Conservation (phyloP, 37 sponge, comb jelly and placozoan genomes). For the Beroe forskalii region DNA sequence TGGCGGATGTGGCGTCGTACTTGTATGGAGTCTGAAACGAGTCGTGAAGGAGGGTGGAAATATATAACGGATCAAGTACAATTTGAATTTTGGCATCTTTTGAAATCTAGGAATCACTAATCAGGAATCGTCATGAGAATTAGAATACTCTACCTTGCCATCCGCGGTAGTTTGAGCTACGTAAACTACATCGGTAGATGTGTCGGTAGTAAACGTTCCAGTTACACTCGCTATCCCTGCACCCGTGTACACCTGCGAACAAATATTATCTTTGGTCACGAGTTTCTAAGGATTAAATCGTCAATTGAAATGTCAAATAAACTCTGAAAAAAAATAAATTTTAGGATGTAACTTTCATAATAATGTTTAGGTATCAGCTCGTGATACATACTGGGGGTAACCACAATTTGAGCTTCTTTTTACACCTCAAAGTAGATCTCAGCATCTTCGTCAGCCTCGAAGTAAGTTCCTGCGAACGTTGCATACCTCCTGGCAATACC, state of each 20-base stretch:
- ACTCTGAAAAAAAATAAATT: too few species aligned
- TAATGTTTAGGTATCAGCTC: too few species aligned
- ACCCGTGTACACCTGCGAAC: not conserved
- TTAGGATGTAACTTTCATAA: too few species aligned
- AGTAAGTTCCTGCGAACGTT: not conserved
- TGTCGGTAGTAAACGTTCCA: not conserved
- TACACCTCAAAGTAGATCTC: not conserved
- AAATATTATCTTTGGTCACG: too few species aligned
- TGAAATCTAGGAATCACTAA: not conserved
- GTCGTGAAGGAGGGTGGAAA: too few species aligned
- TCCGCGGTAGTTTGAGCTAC: not conserved
- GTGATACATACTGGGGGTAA: too few species aligned
- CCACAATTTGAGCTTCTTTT: too few species aligned
- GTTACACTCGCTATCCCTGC: not conserved
- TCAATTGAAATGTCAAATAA: too few species aligned
- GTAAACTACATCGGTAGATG: not conserved
- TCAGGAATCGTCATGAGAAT: not conserved
- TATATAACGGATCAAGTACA: not conserved
- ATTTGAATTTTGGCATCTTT: not conserved
- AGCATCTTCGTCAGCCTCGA: not conserved
- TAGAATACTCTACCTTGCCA: not conserved
- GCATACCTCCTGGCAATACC: not conserved
- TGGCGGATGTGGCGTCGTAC: not conserved
- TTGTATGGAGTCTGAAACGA: not conserved
- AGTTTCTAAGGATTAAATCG: too few species aligned